Percentiles rank a stretch among this genome's conserved stretches.
phyloP scores from a whole-genome alignment of 2,888 invertebrate genomes.

The Acanthoscelides obtectus region DNA sequence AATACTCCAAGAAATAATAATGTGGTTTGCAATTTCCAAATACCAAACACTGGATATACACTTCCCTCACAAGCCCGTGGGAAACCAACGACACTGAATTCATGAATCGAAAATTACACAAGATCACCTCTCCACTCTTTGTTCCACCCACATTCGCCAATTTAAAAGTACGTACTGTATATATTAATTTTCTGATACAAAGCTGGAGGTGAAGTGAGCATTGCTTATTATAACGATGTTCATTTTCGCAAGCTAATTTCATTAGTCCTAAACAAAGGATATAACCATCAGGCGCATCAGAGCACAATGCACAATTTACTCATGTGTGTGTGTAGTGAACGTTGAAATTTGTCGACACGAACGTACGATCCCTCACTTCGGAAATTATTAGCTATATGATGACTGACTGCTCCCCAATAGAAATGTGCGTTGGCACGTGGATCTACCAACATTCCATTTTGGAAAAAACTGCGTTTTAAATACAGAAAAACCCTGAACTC shows the following conservation, averaged over 20 bases:
- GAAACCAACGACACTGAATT: too few species aligned
- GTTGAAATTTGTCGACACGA: neutral
- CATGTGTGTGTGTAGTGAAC: neutral
- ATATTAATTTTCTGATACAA: neutral
- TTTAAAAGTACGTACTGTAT: neutral
- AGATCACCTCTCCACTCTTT: too few species aligned
- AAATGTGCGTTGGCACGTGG: neutral
- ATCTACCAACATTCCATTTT: too few species aligned
- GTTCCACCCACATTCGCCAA: neutral
- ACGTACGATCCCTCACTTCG: neutral
- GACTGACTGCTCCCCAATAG: neutral
- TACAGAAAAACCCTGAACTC: too few species aligned
- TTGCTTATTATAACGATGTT: neutral
- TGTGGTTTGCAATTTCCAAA: too few species aligned
- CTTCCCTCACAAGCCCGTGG: too few species aligned
- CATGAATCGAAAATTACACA: too few species aligned
- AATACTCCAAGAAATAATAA: too few species aligned
- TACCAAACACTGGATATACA: too few species aligned
- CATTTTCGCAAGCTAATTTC: neutral
- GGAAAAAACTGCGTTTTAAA: too few species aligned
- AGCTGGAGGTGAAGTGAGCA: neutral
- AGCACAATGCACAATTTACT: neutral
- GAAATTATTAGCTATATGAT: neutral
- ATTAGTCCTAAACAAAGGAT: neutral
- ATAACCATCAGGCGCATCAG: neutral